Evolutionary conservation across 2,797 vertebrate genomes (phyloP).

Genomic region (Sciurus vulgaris): DNA sequence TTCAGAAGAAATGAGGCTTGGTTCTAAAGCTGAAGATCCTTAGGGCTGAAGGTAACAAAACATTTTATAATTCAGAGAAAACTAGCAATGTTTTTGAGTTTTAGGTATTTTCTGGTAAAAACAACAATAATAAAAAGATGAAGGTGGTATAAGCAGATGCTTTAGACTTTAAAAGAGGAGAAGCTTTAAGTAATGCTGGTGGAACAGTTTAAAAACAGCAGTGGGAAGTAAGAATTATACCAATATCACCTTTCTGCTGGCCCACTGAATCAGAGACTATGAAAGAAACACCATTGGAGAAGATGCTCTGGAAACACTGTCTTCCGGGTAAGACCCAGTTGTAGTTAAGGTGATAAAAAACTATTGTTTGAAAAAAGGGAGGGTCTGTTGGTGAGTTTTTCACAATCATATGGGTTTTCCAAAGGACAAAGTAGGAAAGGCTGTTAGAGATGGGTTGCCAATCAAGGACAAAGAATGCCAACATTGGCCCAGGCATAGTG

Average conservation of each 20-base stretch:
- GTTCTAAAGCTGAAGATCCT: constrained; percentile 56
- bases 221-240: constrained; percentile 4
- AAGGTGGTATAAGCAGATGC: not conserved
- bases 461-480: constrained; percentile 1
- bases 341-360: not conserved
- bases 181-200: not conserved
- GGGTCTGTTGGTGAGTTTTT: not conserved
- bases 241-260: not conserved
- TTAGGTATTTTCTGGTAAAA: not conserved
- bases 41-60: not conserved
- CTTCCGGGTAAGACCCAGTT: not conserved
- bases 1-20: constrained; percentile 33
- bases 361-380: not conserved
- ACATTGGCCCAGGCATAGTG: too few relatives aligned
- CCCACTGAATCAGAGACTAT: not conserved
- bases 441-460: not conserved
- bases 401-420: not conserved
- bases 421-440: constrained; percentile 27
- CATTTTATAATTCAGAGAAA: not conserved
- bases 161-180: constrained; percentile 40
- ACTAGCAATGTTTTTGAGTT: not conserved
- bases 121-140: not conserved
- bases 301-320: not conserved
- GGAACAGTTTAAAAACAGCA: not conserved
- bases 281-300: not conserved